Evolutionary conservation across 2,888 invertebrate species (phyloP), one percentile per base, ranked within the genome.

Genomic region (Pollenia angustigena): DNA sequence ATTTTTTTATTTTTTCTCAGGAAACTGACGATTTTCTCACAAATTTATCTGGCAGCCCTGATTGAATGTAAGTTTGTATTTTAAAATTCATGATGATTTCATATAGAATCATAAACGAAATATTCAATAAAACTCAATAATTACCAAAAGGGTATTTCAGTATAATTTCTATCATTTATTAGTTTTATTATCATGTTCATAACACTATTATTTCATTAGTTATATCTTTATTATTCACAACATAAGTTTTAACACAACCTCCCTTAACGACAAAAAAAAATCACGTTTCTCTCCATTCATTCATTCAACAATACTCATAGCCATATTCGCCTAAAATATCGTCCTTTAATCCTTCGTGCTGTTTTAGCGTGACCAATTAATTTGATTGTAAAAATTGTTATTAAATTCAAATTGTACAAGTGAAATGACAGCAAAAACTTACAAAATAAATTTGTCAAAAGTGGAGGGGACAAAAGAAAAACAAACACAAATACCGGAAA

Each of bases 361-460:
- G 90, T 90, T 89, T 89, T 90, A 91, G 92, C 92, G 92, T 93
- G 93, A 92, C 93, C 92, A 92, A 92, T 92, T 92, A 92, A 93
- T 92, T 93, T 92, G 91, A 92, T 92, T 92, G 92, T 92, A 90
- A 92, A 85, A 92, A 91, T 91, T 91, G 90, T 92, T 91, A 93
- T 93, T 93, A 92, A 92, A 93, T 91, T 92, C 91, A 91, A 92
- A 92, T 92, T 81, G 78, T 81, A 91, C 91, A 90, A 91, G 86
- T 82, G 79, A 80, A 79, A 68, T 72, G 79, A 82, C 81, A 76
- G 46, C 18, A 64, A 68, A 81, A 81, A 56, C 71, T 69, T 62
- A 85, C 62, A 87, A 71, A 80, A 56, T 50, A 54, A 54, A 69
- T 69, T 62, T 62, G 46, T 62, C 69, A 82, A 52, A 46, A 52